These are phyloP conservation scores for Andrena praecox DNA, from an alignment of 2,888 invertebrate genomes.

Conservation along the genomic window DNA sequence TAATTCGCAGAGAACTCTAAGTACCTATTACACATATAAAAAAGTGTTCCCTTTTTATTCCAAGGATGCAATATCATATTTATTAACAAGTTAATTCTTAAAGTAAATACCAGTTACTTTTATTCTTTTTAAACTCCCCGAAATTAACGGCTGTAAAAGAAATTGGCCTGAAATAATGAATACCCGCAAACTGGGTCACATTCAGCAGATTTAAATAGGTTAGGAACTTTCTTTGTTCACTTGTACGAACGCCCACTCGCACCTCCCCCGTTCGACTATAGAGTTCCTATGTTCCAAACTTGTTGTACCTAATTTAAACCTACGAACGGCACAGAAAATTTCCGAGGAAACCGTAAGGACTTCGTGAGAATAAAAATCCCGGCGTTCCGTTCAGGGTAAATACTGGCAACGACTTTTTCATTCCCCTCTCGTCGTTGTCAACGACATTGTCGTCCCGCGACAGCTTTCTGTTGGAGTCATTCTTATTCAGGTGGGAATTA, in stretches of 20 bases:
- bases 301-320: not conserved
- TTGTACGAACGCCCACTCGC: not conserved
- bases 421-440: conserved; percentile 8
- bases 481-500: conserved; percentile 65
- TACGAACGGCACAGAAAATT: not conserved
- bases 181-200: too few species aligned
- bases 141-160: too few species aligned
- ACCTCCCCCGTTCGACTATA: not conserved
- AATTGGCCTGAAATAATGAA: too few species aligned
- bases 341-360: not conserved
- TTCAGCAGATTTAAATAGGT: not conserved
- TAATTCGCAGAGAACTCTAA: too few species aligned
- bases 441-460: conserved; percentile 3
- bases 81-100: too few species aligned
- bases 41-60: too few species aligned
- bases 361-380: not conserved
- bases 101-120: too few species aligned
- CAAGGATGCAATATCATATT: too few species aligned
- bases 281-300: not conserved
- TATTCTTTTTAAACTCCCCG: too few species aligned
- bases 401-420: not conserved
- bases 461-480: conserved; percentile 41
- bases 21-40: too few species aligned
- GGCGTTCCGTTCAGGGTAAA: not conserved
- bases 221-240: not conserved